Evolutionary conservation across 2,888 invertebrate genomes (phyloP).

Genomic region (Ypsolopha scabrella): DNA sequence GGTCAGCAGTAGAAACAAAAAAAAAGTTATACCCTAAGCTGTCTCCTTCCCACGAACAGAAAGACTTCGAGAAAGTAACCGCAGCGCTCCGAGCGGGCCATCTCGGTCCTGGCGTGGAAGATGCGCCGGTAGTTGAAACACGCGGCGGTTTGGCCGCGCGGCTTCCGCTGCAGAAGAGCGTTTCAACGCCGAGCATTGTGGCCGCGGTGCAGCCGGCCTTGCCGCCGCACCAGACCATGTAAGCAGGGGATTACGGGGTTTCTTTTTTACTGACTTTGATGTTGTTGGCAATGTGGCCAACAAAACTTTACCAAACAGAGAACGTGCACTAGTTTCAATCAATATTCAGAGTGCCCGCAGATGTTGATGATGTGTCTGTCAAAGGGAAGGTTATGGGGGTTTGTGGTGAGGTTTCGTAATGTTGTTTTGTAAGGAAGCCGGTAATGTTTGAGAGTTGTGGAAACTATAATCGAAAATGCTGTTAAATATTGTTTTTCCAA

Average conservation of each 20-base stretch:
- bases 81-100: slow-evolving; percentile 54
- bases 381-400: background rate
- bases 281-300: no score
- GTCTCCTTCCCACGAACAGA: slow-evolving; percentile 51
- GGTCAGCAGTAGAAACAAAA: no score
- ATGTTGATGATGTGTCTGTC: no score
- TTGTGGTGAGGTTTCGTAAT: no score
- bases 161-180: slow-evolving; percentile 88
- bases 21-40: no score
- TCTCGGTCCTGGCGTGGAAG: background rate
- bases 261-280: background rate
- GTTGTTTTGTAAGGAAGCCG: no score
- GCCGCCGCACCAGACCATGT: slow-evolving; percentile 35
- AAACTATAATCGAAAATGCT: no score
- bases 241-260: slow-evolving; percentile 25
- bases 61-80: slow-evolving; percentile 78
- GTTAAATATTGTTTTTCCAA: no score
- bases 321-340: no score
- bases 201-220: slow-evolving; percentile 62
- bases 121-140: slow-evolving; percentile 10
- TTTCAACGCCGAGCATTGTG: slow-evolving; percentile 91
- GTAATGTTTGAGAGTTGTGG: no score
- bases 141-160: slow-evolving; percentile 45
- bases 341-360: no score
- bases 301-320: no score